phyloP scores from a whole-genome alignment of 2,113 vertebrate species.

The Cryptomyrus ogoouensis region DNA sequence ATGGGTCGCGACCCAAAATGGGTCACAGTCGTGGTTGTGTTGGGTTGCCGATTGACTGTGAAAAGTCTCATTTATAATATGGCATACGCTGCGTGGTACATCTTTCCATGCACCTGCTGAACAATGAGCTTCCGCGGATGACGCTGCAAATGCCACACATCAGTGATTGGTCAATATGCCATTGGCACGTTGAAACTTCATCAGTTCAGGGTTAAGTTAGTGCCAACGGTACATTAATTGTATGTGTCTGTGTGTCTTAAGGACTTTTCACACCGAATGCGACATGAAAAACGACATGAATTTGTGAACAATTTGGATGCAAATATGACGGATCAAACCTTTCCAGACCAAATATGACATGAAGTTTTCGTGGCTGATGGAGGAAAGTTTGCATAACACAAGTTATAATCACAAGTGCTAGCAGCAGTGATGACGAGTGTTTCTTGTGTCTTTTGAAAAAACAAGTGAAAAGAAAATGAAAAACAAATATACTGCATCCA shows the following conservation, averaged over 20 bases:
- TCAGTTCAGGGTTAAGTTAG: not conserved
- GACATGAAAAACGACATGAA: no score
- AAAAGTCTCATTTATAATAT: not conserved
- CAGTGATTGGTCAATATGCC: not conserved
- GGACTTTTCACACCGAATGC: not conserved
- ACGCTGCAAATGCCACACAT: not conserved
- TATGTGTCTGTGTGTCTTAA: not conserved
- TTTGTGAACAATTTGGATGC: no score
- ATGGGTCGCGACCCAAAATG: no score
- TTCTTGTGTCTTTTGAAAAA: not conserved
- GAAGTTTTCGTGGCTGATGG: no score
- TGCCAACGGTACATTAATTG: not conserved
- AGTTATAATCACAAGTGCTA: not conserved
- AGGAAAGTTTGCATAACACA: no score
- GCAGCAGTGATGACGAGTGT: not conserved
- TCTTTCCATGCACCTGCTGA: not conserved
- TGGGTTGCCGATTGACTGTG: not conserved
- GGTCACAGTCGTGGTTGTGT: not conserved
- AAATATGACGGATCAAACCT: no score
- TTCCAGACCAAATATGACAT: no score
- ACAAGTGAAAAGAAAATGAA: not conserved
- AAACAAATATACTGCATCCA: no score
- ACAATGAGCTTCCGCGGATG: not conserved
- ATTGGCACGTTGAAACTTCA: not conserved
- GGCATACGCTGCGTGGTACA: rapidly evolving